Evolutionary conservation across 2,113 vertebrate species (phyloP), one percentile per base, ranked within the genome.

Genomic region (Calidris pugnax): DNA sequence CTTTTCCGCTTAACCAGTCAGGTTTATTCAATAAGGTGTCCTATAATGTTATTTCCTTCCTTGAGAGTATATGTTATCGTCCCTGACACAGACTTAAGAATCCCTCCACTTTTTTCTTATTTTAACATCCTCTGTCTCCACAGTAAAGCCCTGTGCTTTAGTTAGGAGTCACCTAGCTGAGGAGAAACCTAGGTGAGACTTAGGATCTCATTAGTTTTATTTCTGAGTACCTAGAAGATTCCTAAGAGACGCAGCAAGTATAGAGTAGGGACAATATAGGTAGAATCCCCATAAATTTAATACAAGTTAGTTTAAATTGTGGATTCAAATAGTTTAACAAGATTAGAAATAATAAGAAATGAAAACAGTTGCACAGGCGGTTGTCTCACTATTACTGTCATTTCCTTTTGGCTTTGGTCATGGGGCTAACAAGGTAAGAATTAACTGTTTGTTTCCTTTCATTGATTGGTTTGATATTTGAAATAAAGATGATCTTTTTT

Each of bases 1-100:
- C 67, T 87, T 74, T 97, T 97, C 95, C 77, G 56, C 77, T 92
- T 95, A 85, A 87, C 95, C 84, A 39, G 86, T 95, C 77, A 87
- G 86, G 89, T 94, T 95, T 97, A 97, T 97, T 97, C 91, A 95
- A 96, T 96, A 72, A 97, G 77, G 77, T 97, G 88, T 93, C 62
- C 81, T 91, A 89, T 96, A 95, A 97, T 97, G 86, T 85, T 96
- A 92, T 97, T 97, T 97, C 94, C 92, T 95, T 93, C 66, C 50
- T 92, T 89, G 66, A 96, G 90, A 79, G 83, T 95, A 56, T 93
- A 87, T 82, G 80, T 97, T 96, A 91, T 96, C 92, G 73, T 95
- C 32, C 80, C 41, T 68, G 53, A 89, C 43, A 81, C 18, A 87
- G 92, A 75, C 62, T 93, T 91, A 60, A 95, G 90, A 55, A 95